These are phyloP conservation scores for Eufriesea mexicana DNA, from an alignment of 1,140 invertebrate species.

Conservation along the genomic window DNA sequence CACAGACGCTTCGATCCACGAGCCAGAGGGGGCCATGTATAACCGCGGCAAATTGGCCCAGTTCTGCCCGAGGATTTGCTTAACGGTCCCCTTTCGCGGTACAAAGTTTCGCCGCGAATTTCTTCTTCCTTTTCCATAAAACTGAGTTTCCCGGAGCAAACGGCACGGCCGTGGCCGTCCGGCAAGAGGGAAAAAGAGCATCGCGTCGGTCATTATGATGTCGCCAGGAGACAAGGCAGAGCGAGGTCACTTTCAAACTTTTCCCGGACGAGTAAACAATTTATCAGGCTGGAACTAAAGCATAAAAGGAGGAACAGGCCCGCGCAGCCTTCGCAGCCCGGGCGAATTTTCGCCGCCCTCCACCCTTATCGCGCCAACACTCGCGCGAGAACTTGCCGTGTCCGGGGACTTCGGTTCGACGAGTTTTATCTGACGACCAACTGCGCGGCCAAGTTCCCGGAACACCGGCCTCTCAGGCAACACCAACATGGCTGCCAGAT, in stretches of 20 bases:
- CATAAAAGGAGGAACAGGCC: conserved; percentile 5
- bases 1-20: not conserved
- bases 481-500: not conserved
- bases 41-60: not conserved
- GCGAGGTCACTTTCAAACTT: conserved; percentile 18
- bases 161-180: not conserved
- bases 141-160: conserved; percentile 2
- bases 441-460: conserved; percentile 30
- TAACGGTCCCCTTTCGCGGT: conserved; percentile 6
- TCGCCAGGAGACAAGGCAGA: conserved; percentile 5
- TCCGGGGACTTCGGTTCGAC: conserved; percentile 38
- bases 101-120: not conserved
- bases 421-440: conserved; percentile 62
- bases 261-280: conserved; percentile 26
- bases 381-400: conserved; percentile 43
- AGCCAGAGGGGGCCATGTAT: not conserved
- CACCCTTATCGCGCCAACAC: conserved; percentile 50
- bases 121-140: not conserved
- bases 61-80: not conserved
- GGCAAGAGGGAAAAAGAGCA: conserved; percentile 22
- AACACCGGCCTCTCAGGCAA: not conserved
- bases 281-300: conserved; percentile 33
- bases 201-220: conserved; percentile 12
- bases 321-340: not conserved
- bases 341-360: conserved; percentile 53